Evolutionary conservation across 2,797 vertebrate species (phyloP).

Genomic region (Hydrophis major): DNA sequence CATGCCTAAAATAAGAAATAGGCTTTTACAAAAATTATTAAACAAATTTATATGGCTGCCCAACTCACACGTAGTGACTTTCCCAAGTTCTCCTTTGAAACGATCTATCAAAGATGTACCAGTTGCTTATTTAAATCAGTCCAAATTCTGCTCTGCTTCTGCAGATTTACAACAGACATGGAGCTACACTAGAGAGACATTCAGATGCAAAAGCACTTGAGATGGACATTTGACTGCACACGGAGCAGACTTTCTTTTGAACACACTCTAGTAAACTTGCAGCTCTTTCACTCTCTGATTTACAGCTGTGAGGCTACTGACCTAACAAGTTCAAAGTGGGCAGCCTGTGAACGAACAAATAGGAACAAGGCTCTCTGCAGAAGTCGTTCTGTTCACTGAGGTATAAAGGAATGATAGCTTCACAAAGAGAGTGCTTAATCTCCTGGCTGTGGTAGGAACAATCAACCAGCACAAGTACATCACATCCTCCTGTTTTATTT

Average conservation of each 20-base stretch:
- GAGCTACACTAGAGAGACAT: not conserved
- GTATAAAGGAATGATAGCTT: slow-evolving; percentile 19
- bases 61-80: not conserved
- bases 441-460: not conserved
- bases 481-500: not conserved
- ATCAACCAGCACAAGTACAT: not conserved
- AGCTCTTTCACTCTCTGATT: not conserved
- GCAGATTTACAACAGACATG: not conserved
- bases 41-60: not conserved
- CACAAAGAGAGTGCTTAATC: not conserved
- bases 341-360: not conserved
- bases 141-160: not conserved
- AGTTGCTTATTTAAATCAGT: slow-evolving; percentile 5
- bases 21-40: not conserved
- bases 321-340: not conserved
- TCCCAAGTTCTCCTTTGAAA: not conserved
- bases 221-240: not conserved
- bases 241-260: not conserved
- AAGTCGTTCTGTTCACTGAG: not conserved
- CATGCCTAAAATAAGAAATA: not conserved
- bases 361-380: not conserved
- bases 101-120: not conserved
- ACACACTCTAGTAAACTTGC: not conserved
- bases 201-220: not conserved
- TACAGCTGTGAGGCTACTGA: not conserved